These are phyloP conservation scores for Leptarthrus brevirostris DNA, from an alignment of 2,888 invertebrate species.

Conservation along the genomic window DNA sequence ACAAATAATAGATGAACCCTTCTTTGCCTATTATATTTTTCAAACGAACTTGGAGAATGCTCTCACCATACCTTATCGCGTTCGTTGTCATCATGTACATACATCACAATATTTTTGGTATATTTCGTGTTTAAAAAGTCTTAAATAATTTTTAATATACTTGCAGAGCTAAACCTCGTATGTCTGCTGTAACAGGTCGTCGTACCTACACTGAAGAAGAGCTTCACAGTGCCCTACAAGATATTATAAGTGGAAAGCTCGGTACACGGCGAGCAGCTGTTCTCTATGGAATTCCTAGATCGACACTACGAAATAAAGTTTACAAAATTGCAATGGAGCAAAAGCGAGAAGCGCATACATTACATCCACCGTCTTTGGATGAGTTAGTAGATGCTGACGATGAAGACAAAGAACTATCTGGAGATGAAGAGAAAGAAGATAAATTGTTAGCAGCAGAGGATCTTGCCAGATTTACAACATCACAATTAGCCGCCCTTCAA, in stretches of 20 bases:
- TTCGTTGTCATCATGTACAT: neutral
- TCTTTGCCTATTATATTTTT: no score
- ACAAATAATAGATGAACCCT: no score
- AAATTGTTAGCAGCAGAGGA: conserved; percentile 68
- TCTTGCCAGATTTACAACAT: conserved; percentile 70
- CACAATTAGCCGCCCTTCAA: conserved; percentile 59
- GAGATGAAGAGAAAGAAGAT: conserved; percentile 71
- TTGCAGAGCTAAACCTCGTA: conserved; percentile 77
- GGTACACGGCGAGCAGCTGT: conserved; percentile 94
- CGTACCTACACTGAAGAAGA: conserved; percentile 96
- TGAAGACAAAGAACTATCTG: conserved; percentile 68
- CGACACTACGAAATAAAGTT: conserved; percentile 95
- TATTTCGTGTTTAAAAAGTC: no score
- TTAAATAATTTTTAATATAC: no score
- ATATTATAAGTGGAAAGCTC: conserved; percentile 91
- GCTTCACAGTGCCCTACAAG: conserved; percentile 91
- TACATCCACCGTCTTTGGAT: conserved; percentile 56
- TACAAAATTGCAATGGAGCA: conserved; percentile 83
- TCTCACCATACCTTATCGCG: neutral
- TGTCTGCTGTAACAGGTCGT: conserved; percentile 74
- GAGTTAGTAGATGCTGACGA: conserved; percentile 60
- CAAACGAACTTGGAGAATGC: no score
- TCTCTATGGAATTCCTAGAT: conserved; percentile 95
- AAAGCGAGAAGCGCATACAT: conserved; percentile 71
- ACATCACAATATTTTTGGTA: no score